Evolutionary conservation across 2,797 vertebrate species (phyloP).

Genomic region (Trachops cirrhosus): DNA sequence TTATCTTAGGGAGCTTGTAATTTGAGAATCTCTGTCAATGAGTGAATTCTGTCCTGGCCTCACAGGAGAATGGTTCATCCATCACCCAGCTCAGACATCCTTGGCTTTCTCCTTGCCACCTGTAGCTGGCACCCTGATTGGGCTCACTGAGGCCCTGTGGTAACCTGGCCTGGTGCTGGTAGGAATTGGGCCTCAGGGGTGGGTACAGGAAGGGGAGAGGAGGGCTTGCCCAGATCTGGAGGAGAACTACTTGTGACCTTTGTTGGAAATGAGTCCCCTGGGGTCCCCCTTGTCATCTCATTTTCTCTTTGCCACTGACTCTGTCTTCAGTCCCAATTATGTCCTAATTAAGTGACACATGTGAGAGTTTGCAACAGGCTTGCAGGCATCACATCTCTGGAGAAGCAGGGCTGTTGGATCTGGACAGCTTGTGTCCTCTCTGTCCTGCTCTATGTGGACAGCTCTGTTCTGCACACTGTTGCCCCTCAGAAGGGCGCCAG

Average conservation of each 20-base stretch:
- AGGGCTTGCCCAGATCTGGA: neutral
- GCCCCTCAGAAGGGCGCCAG: neutral
- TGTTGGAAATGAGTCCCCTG: neutral
- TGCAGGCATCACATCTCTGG: fast-evolving
- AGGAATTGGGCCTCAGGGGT: too few species aligned
- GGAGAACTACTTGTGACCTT: neutral
- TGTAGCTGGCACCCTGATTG: neutral
- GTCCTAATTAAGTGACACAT: neutral
- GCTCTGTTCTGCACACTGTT: neutral
- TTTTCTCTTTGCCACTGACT: neutral
- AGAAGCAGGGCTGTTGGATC: neutral
- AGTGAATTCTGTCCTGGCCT: neutral
- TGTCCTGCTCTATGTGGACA: neutral
- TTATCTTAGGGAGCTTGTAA: neutral
- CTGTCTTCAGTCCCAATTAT: neutral
- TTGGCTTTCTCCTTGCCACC: neutral
- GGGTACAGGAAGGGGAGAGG: too few species aligned
- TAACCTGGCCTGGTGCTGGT: neutral
- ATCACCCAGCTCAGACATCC: neutral
- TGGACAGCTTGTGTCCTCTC: neutral
- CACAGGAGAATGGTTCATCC: neutral
- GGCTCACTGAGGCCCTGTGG: neutral
- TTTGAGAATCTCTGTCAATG: neutral
- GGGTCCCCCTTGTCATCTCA: neutral
- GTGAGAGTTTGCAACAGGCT: neutral